These are phyloP conservation scores for Lamellibrachia columna DNA, from an alignment of 2,888 invertebrate genomes.

Conservation along the genomic window DNA sequence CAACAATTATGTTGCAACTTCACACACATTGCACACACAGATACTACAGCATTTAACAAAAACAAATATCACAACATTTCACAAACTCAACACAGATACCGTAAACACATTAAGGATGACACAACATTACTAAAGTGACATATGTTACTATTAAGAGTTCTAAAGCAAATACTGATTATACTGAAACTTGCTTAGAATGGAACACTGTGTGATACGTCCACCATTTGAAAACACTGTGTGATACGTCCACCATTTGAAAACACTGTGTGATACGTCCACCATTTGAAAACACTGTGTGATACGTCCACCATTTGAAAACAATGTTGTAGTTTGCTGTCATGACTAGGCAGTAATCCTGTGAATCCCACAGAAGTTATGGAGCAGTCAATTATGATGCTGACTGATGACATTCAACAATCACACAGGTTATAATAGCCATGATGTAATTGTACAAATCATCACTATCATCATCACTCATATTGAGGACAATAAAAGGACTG, in stretches of 20 bases:
- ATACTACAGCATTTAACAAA: neutral
- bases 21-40: neutral
- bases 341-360: neutral
- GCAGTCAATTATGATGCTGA: neutral
- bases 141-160: neutral
- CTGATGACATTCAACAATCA: neutral
- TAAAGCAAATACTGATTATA: neutral
- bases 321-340: neutral
- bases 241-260: neutral
- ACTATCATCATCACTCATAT: neutral
- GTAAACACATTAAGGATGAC: neutral
- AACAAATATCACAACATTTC: neutral
- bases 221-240: neutral
- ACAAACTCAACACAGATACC: neutral
- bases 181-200: neutral
- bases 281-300: neutral
- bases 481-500: too few species aligned
- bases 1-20: neutral
- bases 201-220: neutral
- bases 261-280: neutral
- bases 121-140: neutral
- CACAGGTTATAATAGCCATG: neutral
- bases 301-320: neutral
- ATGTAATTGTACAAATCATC: neutral
- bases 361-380: neutral